Evolutionary conservation across 2,888 invertebrate genomes (phyloP).

Genomic region (Hermodice carunculata): DNA sequence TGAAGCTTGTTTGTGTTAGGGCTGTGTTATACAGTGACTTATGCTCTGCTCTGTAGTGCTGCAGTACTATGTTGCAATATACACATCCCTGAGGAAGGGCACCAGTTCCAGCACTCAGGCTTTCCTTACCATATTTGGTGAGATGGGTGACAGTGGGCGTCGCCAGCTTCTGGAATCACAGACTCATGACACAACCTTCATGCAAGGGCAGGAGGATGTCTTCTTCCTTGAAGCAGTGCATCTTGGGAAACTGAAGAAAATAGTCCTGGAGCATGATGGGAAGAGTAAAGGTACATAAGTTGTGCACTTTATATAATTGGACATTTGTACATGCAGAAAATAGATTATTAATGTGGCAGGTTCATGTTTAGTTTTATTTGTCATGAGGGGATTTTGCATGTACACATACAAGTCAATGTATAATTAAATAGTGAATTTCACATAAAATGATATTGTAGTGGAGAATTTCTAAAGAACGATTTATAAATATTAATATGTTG

Average conservation of each 20-base stretch:
- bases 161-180: constrained; percentile 16
- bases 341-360: too few relatives aligned
- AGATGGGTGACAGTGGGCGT: constrained; percentile 22
- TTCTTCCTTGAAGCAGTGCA: constrained; percentile 64
- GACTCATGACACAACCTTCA: constrained; percentile 13
- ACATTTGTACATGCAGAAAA: neutral
- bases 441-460: too few relatives aligned
- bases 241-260: constrained; percentile 51
- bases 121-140: constrained; percentile 24
- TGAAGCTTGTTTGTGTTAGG: too few relatives aligned
- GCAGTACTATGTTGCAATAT: constrained; percentile 16
- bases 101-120: constrained; percentile 23
- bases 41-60: constrained; percentile 10
- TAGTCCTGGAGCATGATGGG: constrained; percentile 57
- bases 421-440: too few relatives aligned
- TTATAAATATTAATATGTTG: too few relatives aligned
- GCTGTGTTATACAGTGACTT: too few relatives aligned
- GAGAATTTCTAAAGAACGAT: too few relatives aligned
- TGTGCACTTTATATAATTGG: neutral
- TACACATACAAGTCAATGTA: too few relatives aligned
- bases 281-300: constrained; percentile 3
- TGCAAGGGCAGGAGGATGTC: constrained; percentile 52
- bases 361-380: too few relatives aligned
- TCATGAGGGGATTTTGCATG: too few relatives aligned
- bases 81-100: constrained; percentile 7